Evolutionary conservation across 2,888 invertebrate species (phyloP).

Genomic region (Diabrotica balteata): DNA sequence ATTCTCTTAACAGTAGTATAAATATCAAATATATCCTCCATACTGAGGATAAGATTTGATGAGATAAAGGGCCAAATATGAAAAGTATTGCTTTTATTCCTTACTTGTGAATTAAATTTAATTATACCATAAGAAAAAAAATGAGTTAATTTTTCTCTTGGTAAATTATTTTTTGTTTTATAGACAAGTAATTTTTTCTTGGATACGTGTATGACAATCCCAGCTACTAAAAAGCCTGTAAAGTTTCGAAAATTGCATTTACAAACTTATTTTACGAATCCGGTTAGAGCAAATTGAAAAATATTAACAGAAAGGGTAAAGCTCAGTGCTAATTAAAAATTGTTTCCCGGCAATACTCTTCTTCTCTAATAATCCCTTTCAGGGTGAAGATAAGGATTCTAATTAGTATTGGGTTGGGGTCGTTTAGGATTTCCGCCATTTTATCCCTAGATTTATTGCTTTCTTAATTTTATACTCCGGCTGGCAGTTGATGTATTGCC

Average conservation of each 20-base stretch:
- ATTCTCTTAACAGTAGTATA: no score
- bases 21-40: no score
- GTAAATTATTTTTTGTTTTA: not conserved
- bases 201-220: not conserved
- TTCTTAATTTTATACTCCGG: conserved; percentile 24
- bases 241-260: conserved; percentile 39
- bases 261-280: conserved; percentile 39
- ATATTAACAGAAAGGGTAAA: conserved; percentile 38
- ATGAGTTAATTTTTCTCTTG: not conserved
- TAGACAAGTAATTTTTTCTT: not conserved
- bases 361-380: conserved; percentile 17
- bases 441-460: conserved; percentile 25
- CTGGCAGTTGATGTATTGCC: conserved; percentile 25
- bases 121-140: no score
- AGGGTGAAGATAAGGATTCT: conserved; percentile 17
- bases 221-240: not conserved
- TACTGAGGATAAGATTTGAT: no score
- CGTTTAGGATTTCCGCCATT: conserved; percentile 21
- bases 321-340: conserved; percentile 38
- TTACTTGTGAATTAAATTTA: no score
- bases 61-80: no score
- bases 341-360: conserved; percentile 30
- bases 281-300: conserved; percentile 41
- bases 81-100: no score
- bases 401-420: conserved; percentile 17